Evolutionary conservation across 2,113 vertebrate genomes (phyloP).

Genomic region (Syngnathoides biaculeatus): DNA sequence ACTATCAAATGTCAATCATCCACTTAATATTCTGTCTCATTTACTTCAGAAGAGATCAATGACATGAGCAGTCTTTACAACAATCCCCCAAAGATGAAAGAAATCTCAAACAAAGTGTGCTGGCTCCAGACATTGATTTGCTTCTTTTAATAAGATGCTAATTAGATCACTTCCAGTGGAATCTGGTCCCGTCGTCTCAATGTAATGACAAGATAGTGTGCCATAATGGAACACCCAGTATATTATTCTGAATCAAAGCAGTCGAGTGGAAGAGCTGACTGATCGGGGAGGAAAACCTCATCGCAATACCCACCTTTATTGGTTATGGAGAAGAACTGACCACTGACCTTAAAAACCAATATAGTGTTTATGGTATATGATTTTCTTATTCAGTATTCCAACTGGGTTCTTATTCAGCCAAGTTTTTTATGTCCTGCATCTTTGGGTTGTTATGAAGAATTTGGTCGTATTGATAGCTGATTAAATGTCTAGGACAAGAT

Average conservation of each 20-base stretch:
- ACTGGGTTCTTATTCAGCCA: background rate
- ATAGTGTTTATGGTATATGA: background rate
- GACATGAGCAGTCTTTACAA: constrained; percentile 68
- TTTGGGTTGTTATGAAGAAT: no score
- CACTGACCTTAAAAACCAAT: background rate
- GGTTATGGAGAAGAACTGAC: background rate
- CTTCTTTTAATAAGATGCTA: constrained; percentile 72
- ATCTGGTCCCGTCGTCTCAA: constrained; percentile 66
- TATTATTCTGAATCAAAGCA: constrained; percentile 48
- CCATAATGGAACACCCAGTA: constrained; percentile 47
- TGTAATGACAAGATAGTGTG: constrained; percentile 60
- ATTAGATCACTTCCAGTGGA: constrained; percentile 71
- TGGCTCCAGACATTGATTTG: constrained; percentile 71
- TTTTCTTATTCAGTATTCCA: background rate
- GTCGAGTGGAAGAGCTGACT: constrained; percentile 31
- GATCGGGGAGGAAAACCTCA: constrained; percentile 13
- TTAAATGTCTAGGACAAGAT: background rate
- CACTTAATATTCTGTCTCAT: constrained; percentile 64
- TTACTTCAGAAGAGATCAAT: constrained; percentile 70
- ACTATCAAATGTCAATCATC: constrained; percentile 52
- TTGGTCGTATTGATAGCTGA: background rate
- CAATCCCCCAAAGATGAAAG: constrained; percentile 72
- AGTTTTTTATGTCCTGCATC: no score
- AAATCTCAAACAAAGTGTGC: constrained; percentile 66
- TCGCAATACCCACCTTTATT: background rate